Conservation (phyloP, 2,797 vertebrate species). For the Sebastolobus altivelis region DNA sequence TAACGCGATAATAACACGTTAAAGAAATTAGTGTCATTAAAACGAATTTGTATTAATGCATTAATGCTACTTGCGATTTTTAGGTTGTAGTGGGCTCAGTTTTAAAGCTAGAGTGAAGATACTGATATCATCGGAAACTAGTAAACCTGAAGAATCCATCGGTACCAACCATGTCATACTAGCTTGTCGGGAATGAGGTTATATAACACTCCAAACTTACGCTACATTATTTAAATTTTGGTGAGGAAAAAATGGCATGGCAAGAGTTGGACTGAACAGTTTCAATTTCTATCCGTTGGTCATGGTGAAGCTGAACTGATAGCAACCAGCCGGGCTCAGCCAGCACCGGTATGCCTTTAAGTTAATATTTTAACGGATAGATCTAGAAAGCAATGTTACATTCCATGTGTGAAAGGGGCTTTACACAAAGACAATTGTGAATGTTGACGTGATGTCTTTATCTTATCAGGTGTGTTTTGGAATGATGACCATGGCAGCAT, state of each 20-base stretch:
- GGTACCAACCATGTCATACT: no score
- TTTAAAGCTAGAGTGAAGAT: no score
- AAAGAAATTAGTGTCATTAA: no score
- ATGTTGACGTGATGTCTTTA: neutral
- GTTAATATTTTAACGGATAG: neutral
- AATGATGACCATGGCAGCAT: neutral
- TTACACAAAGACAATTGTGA: neutral
- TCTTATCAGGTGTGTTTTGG: neutral
- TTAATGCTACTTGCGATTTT: no score
- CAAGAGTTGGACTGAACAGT: fast-evolving
- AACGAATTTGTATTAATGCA: no score
- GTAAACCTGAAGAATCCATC: no score
- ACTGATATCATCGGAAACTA: no score
- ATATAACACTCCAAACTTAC: fast-evolving
- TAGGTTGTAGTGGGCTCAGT: no score
- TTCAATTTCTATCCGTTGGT: neutral
- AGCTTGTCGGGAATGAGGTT: no score
- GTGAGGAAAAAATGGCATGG: neutral
- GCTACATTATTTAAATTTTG: no score
- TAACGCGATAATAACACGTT: no score
- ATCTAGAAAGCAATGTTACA: fast-evolving
- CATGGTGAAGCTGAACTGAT: fast-evolving
- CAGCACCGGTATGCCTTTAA: neutral
- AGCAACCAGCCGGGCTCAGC: fast-evolving
- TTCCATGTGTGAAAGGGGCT: neutral